phyloP scores from a whole-genome alignment of 1,140 invertebrate genomes.

The Coboldia fuscipes region DNA sequence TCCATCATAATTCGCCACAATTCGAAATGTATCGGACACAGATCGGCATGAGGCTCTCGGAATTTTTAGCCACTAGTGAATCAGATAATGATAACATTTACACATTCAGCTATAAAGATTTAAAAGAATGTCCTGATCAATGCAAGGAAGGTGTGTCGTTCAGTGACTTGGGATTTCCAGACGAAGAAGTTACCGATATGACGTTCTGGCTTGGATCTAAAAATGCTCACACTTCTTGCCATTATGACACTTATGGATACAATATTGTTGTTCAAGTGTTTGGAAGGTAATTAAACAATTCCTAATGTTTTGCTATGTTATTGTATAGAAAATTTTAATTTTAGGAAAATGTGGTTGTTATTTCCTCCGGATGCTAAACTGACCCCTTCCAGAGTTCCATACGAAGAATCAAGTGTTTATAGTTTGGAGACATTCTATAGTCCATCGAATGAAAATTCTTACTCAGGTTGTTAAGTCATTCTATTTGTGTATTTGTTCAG shows the following conservation, averaged over 20 bases:
- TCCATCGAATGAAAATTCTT: constrained; percentile 22
- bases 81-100: too few relatives aligned
- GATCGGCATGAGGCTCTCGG: too few relatives aligned
- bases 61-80: too few relatives aligned
- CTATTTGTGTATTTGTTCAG: constrained; percentile 2
- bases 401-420: constrained; percentile 93
- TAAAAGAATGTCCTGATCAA: constrained; percentile 8
- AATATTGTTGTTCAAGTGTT: constrained; percentile 78
- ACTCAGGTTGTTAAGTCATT: constrained; percentile 4
- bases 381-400: constrained; percentile 71
- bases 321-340: constrained; percentile 11
- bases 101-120: constrained; percentile 26
- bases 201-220: constrained; percentile 79
- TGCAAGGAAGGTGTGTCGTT: constrained; percentile 13
- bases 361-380: constrained; percentile 63
- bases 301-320: background rate
- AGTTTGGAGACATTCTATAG: constrained; percentile 62
- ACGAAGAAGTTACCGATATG: constrained; percentile 46
- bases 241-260: constrained; percentile 84
- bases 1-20: too few relatives aligned
- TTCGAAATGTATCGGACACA: too few relatives aligned
- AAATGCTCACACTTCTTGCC: constrained; percentile 80
- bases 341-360: constrained; percentile 80
- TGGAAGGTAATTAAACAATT: constrained; percentile 43
- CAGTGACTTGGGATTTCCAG: constrained; percentile 43